phyloP scores from a whole-genome alignment of 2,888 invertebrate species.

The Drosophila neotestacea region DNA sequence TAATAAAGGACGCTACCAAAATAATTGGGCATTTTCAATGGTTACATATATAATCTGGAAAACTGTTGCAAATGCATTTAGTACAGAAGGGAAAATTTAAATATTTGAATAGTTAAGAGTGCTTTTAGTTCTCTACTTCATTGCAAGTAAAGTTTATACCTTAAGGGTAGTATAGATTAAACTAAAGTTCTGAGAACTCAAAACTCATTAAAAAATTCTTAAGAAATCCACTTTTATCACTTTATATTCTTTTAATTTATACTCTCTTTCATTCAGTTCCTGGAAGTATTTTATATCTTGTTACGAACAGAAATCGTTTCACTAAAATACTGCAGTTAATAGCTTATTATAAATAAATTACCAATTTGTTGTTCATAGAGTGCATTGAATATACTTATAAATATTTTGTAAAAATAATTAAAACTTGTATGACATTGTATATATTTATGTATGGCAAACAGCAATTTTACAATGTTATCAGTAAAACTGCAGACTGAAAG shows the following conservation, averaged over 20 bases:
- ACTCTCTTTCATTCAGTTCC: too few relatives aligned
- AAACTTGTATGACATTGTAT: background rate
- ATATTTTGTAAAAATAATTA: slow-evolving; percentile 52
- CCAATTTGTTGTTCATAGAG: background rate
- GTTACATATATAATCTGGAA: background rate
- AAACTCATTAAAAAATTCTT: too few relatives aligned
- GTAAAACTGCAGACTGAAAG: slow-evolving; percentile 33
- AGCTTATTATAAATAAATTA: background rate
- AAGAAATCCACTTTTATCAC: too few relatives aligned
- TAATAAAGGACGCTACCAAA: background rate
- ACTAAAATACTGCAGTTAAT: background rate
- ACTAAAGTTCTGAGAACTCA: too few relatives aligned
- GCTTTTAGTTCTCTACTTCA: too few relatives aligned
- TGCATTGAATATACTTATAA: slow-evolving; percentile 33
- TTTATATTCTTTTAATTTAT: too few relatives aligned
- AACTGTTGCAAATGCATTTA: too few relatives aligned
- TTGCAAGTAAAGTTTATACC: too few relatives aligned
- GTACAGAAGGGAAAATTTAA: too few relatives aligned
- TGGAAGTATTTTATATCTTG: too few relatives aligned
- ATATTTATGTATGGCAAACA: slow-evolving; percentile 13
- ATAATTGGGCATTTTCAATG: background rate
- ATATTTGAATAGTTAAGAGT: too few relatives aligned
- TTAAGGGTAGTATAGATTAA: too few relatives aligned
- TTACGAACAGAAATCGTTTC: background rate
- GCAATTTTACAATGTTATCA: slow-evolving; percentile 60